Base-by-base conservation (phyloP, 2,888 invertebrate genomes). In the Drosophila gaucha region DNA sequence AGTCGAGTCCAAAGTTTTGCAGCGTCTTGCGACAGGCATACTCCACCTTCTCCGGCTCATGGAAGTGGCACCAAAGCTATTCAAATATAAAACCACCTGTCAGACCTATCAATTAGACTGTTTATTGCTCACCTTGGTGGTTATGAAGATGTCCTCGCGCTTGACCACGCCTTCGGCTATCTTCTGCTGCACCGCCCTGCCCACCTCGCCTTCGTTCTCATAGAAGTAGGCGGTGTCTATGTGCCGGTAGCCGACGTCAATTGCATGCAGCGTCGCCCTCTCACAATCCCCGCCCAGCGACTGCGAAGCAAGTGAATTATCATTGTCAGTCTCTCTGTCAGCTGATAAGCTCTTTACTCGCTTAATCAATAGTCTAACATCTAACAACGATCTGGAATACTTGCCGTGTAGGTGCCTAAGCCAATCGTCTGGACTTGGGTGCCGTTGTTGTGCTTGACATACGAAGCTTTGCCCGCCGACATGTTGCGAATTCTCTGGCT, bases 41-140 rank as follows among this genome's bases (percentile, higher is more conserved):
- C 60, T 94, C 94, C 10, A 98, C 98, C 70, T 95, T 92, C 62
- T 96, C 95, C 0, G 94, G 94, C 12, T 94, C 94, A 90, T 98
- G 98, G 92, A 94, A 97, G 0, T 96, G 97, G 92, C 97, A 96
- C 97, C 97, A 98, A 4, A 97, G 90, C 94, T 97, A 24, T 0
- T 20, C 12, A 47, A 56, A 26, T 18, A 16, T 12, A n/a, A 0
- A 18, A 1, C 8, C 9, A 14, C 5, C n/a, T 44, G 43, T 28
- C n/a, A 31, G 3, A 14, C 20, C n/a, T 46, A 20, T 0, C 20
- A 9, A 0, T 4, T 30, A 20, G n/a, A 16, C n/a, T 30, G 36
- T 10, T 20, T 1, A 4, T 8, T 4, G 43, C 69, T 62, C 12
- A 91, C 91, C 86, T 91, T 91, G 22, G 89, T 84, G 14, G 90